These are phyloP conservation scores for Macrobrachium rosenbergii DNA, from an alignment of 1,140 invertebrate species.

Conservation along the genomic window DNA sequence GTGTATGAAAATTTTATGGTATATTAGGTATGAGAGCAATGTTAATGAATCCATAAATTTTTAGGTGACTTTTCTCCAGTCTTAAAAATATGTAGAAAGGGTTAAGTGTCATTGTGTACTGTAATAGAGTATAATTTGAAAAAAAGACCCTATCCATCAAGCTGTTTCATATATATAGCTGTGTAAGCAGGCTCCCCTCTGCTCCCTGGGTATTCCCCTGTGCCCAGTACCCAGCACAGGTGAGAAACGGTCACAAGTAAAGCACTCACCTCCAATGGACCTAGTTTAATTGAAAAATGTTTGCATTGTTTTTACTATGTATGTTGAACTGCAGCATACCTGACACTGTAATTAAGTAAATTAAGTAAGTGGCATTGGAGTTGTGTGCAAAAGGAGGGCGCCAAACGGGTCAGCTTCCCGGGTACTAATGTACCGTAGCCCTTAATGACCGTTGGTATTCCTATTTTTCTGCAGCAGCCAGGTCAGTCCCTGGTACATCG, in stretches of 20 bases:
- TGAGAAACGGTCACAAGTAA: conserved; percentile 47
- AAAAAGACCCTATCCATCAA: no score
- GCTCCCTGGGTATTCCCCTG: conserved; percentile 45
- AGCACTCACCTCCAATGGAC: conserved; percentile 20
- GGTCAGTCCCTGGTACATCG: conserved; percentile 30
- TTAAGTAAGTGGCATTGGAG: conserved; percentile 20
- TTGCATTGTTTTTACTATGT: no score
- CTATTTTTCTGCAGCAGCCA: conserved; percentile 57
- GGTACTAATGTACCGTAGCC: conserved; percentile 57
- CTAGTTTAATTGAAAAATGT: not conserved
- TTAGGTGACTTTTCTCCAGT: no score
- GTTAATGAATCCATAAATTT: no score
- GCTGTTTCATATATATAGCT: no score
- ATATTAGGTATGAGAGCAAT: no score
- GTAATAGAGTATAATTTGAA: no score
- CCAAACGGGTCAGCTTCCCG: conserved; percentile 61
- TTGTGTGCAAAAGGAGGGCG: conserved; percentile 46
- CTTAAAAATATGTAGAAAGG: no score
- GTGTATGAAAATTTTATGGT: no score
- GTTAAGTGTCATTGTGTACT: not conserved
- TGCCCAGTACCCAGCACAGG: conserved; percentile 60
- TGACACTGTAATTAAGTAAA: no score
- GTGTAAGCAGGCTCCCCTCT: conserved; percentile 13
- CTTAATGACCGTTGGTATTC: conserved; percentile 58
- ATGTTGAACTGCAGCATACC: no score